Conservation (phyloP, 2,113 vertebrate species). For the Diphyllodes magnificus region DNA sequence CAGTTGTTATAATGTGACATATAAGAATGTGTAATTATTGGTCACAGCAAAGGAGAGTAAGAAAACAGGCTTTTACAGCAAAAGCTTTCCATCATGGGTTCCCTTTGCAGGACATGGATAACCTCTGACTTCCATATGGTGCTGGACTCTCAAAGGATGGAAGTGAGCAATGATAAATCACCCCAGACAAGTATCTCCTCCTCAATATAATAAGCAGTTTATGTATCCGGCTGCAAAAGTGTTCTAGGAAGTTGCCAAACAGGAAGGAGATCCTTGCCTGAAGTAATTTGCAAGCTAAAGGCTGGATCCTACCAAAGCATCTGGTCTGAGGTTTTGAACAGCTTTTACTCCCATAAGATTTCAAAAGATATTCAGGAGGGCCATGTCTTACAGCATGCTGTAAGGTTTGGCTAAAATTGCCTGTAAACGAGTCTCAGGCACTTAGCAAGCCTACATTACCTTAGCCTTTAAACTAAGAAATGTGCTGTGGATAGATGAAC, state of each 20-base stretch:
- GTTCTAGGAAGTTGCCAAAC: constrained; percentile 38
- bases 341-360: constrained; percentile 17
- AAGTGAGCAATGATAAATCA: background rate
- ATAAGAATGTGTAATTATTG: background rate
- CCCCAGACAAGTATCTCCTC: background rate
- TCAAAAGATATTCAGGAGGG: background rate
- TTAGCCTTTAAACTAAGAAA: background rate
- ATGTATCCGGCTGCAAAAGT: constrained; percentile 15
- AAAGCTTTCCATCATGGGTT: background rate
- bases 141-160: background rate
- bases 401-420: constrained; percentile 13
- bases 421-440: background rate
- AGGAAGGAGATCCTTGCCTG: constrained; percentile 41
- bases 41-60: background rate
- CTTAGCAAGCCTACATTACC: background rate
- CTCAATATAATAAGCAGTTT: constrained; percentile 18
- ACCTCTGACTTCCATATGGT: background rate
- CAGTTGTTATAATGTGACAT: background rate
- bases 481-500: background rate
- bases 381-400: background rate
- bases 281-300: constrained; percentile 37
- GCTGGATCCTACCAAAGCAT: constrained; percentile 19
- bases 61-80: background rate
- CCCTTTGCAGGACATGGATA: background rate
- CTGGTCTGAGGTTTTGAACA: constrained; percentile 39